Base-by-base conservation (phyloP, 2,113 vertebrate species). In the Atractosteus spatula region DNA sequence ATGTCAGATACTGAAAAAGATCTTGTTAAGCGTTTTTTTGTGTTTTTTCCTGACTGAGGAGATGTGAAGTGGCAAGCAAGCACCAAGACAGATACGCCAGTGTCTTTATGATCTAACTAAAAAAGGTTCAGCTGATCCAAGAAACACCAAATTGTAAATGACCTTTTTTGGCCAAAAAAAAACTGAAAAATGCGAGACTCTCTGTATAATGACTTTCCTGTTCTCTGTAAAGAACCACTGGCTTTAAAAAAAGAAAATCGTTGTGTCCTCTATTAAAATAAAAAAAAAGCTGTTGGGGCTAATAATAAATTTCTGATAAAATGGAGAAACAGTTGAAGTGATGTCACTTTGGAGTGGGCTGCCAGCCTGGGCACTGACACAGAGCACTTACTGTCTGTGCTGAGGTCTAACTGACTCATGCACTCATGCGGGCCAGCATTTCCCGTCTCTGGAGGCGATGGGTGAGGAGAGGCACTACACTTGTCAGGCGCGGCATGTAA, bases 31-130 rank as follows among this genome's bases (percentile, higher is more conserved):
- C 43, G 11, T 66, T 14, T 7, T n/a, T 41, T 8, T 45, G 14
- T 45, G 43, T n/a, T 13, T 66, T 45, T 66, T 43, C 7, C 64
- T 45, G 44, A 66, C n/a, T 66, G 64, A 16, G 12, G 10, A 10
- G 64, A 66, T 45, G 47, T 47, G 64, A 45, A 14, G 43, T 66
- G n/a, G 14, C 42, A 16, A 44, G 43, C 64, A 65, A 66, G 42
- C 13, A 14, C 17, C 41, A 12, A 55, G 16, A 29, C 29, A 68
- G 67, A 54, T 55, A 68, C 57, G 41, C 55, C 63, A 29, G 64
- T 8, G 71, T 59, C 64, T 72, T 8, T 14, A 72, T 55, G 47
- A 66, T 72, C 29, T 4, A 45, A 64, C 62, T 56, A 3, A 14
- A 12, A n/a, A 65, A 54, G 56, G n/a, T 8, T 16, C 29, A 3